Evolutionary conservation across 2,797 vertebrate genomes (phyloP).

Genomic region (Sitta carolinensis): DNA sequence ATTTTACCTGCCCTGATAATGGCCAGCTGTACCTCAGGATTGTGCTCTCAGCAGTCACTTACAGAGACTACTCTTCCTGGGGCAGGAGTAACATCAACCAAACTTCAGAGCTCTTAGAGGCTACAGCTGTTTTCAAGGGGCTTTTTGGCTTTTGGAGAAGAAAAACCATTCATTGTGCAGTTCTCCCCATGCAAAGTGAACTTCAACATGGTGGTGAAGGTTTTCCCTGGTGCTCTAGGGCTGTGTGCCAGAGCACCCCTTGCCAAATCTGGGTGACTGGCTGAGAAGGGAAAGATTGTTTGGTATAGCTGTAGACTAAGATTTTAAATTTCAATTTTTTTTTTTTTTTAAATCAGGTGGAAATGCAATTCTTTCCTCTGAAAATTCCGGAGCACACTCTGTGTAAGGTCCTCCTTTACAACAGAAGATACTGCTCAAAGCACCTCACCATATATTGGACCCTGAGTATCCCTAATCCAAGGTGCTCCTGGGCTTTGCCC

Average conservation of each 20-base stretch:
- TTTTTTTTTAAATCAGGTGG: not conserved
- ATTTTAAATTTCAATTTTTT: too few relatives aligned
- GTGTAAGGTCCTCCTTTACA: not conserved
- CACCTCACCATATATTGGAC: not conserved
- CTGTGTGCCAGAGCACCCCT: not conserved
- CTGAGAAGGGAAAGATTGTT: not conserved
- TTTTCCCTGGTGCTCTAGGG: not conserved
- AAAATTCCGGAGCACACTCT: not conserved
- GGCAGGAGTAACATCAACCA: not conserved
- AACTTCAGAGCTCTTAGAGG: not conserved
- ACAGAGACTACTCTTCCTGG: not conserved
- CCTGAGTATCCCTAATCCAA: not conserved
- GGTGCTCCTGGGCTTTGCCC: not conserved
- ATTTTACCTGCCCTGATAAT: not conserved
- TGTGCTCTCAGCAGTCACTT: not conserved
- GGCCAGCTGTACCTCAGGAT: not conserved
- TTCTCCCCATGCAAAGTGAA: not conserved
- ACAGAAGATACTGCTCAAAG: not conserved
- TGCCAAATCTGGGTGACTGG: fast-evolving
- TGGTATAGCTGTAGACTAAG: not conserved
- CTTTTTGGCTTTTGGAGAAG: not conserved
- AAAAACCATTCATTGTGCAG: not conserved
- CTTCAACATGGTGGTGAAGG: not conserved
- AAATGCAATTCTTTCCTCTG: not conserved
- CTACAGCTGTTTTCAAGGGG: fast-evolving